A percentile compares a stretch with the other conserved stretches of the same genome.
Evolutionary conservation across 2,888 invertebrate genomes (phyloP).

Genomic region (Leucophenga montana): DNA sequence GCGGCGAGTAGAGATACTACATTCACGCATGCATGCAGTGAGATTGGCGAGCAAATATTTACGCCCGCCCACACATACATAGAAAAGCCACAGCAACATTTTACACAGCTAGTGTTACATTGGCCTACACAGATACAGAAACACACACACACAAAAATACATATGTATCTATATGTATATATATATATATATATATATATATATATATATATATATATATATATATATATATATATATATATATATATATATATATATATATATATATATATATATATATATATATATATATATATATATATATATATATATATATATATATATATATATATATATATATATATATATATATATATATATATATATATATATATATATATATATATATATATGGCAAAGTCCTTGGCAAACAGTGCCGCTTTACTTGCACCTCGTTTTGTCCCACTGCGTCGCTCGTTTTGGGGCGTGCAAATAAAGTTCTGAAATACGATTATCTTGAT

Average conservation of each 20-base stretch:
- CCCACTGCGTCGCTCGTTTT: slow-evolving; percentile 41
- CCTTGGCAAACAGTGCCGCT: background rate
- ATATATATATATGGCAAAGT: background rate
- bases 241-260: background rate
- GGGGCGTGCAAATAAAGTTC: slow-evolving; percentile 63
- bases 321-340: background rate
- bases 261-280: background rate
- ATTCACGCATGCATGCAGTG: background rate
- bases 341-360: background rate
- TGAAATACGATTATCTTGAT: slow-evolving; percentile 71
- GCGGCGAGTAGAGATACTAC: background rate
- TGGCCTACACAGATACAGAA: background rate
- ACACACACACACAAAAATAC: background rate
- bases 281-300: background rate
- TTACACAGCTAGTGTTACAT: background rate
- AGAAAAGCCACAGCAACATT: slow-evolving; percentile 31
- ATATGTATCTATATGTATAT: background rate
- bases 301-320: background rate
- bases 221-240: background rate
- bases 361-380: background rate
- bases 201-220: background rate
- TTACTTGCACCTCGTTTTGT: background rate
- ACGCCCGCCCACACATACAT: slow-evolving; percentile 28
- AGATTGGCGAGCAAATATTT: slow-evolving; percentile 33
- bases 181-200: background rate